Percentiles rank a stretch among this genome's conserved stretches.
phyloP scores from a whole-genome alignment of 2,113 vertebrate species.

The Ranitomeya variabilis region DNA sequence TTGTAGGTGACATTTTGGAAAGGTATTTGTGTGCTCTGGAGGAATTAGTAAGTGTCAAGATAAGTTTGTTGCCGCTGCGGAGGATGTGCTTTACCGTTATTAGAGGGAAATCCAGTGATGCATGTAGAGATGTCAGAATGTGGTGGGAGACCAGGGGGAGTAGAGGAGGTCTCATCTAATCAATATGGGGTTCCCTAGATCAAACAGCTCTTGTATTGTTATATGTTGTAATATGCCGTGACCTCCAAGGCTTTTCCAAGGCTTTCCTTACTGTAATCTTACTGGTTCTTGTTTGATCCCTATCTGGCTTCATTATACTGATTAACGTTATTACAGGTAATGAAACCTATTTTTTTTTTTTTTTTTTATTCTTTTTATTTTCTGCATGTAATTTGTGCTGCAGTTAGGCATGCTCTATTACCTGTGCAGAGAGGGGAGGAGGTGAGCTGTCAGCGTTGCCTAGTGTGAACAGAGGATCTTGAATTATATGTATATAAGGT shows the following conservation, averaged over 20 bases:
- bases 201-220: background rate
- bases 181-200: background rate
- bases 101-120: background rate
- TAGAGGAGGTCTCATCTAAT: background rate
- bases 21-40: background rate
- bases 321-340: background rate
- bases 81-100: background rate
- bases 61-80: background rate
- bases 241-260: too few relatives aligned
- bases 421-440: too few relatives aligned
- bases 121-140: background rate
- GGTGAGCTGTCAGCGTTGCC: too few relatives aligned
- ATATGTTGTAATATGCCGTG: background rate
- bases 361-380: too few relatives aligned
- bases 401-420: too few relatives aligned
- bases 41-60: background rate
- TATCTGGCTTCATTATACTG: background rate
- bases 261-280: background rate
- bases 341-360: too few relatives aligned
- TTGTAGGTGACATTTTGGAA: constrained; percentile 1
- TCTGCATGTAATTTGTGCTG: too few relatives aligned
- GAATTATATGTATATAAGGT: too few relatives aligned
- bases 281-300: background rate
- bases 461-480: too few relatives aligned
- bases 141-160: background rate